These are phyloP conservation scores for Catalaphyllia jardinei DNA, from an alignment of 64 coral and sea anemone genomes.

Conservation along the genomic window DNA sequence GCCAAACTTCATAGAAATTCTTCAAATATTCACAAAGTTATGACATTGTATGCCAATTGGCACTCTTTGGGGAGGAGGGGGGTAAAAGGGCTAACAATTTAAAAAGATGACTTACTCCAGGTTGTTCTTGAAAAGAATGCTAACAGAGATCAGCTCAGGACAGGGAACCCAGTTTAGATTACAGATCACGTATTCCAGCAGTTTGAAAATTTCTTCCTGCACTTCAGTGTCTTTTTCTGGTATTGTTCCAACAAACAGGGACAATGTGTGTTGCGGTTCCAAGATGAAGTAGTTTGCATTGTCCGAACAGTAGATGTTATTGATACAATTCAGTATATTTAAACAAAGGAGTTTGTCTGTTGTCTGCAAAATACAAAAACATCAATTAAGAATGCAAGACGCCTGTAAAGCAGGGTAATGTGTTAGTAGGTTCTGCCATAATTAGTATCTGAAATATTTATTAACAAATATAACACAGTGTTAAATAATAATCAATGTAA, in stretches of 20 bases:
- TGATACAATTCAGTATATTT: conserved; percentile 86
- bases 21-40: too few species aligned
- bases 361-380: conserved; percentile 53
- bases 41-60: too few species aligned
- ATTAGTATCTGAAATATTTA: too few species aligned
- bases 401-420: too few species aligned
- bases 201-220: conserved; percentile 87
- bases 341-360: conserved; percentile 77
- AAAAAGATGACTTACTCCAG: conserved; percentile 70
- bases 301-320: conserved; percentile 91
- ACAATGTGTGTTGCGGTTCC: conserved; percentile 93
- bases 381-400: too few species aligned
- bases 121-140: conserved; percentile 95
- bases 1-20: too few species aligned
- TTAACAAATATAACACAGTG: too few species aligned
- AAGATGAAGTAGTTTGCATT: conserved; percentile 96
- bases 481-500: too few species aligned
- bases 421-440: too few species aligned
- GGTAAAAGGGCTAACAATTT: too few species aligned
- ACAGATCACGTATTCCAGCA: conserved; percentile 86
- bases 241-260: conserved; percentile 85
- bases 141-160: conserved; percentile 93
- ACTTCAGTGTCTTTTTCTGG: conserved; percentile 80
- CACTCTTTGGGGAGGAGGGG: too few species aligned
- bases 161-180: conserved; percentile 95